These are phyloP conservation scores for Eurystomus glaucurus DNA, from an alignment of 2,797 vertebrate genomes.

Conservation along the genomic window DNA sequence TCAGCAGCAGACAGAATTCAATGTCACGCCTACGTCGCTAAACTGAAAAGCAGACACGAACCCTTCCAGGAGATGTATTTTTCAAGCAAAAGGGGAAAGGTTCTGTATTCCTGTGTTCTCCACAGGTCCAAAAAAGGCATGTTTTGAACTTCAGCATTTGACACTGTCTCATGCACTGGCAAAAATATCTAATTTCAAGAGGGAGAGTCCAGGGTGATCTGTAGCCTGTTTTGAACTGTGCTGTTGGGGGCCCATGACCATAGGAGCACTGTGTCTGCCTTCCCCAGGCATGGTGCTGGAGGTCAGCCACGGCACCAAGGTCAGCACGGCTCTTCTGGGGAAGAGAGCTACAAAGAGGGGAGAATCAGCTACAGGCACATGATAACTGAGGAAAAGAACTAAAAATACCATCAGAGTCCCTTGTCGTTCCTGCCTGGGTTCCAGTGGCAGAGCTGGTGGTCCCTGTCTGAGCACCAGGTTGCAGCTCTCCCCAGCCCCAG, in stretches of 20 bases:
- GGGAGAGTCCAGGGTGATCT: not conserved
- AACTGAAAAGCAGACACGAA: not conserved
- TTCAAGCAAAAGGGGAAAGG: not conserved
- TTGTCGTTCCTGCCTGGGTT: not conserved
- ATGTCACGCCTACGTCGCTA: too few species aligned
- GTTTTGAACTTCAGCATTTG: not conserved
- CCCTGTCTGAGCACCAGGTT: not conserved
- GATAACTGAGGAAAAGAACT: not conserved
- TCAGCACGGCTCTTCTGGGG: fast-evolving
- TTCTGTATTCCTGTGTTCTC: not conserved
- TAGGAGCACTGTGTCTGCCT: not conserved
- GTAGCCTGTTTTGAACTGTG: not conserved
- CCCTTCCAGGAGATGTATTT: not conserved
- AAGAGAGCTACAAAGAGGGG: not conserved
- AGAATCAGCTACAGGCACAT: fast-evolving
- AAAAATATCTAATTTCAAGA: not conserved
- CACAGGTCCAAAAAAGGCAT: not conserved
- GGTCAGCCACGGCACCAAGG: fast-evolving
- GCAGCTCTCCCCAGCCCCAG: not conserved
- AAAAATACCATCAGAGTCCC: not conserved
- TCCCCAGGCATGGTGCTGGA: not conserved
- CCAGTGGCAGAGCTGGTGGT: not conserved
- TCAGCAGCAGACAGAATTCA: not conserved
- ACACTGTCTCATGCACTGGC: not conserved
- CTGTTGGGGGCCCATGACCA: fast-evolving